phyloP scores from a whole-genome alignment of 2,888 invertebrate genomes.

The Apamea epomidion region DNA sequence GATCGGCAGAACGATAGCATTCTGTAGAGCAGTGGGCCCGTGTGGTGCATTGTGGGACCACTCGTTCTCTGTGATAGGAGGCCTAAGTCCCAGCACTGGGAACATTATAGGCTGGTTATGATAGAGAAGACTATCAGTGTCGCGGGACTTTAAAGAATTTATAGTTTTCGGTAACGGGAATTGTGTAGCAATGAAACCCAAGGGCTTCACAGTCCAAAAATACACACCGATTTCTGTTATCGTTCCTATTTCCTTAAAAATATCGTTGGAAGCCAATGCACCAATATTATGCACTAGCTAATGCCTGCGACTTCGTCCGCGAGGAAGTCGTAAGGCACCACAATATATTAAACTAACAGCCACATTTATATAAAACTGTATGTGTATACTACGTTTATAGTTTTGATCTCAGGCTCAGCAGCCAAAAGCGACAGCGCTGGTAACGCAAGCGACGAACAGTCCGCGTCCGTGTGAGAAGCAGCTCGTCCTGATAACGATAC shows the following conservation, averaged over 20 bases:
- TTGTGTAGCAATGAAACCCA: background rate
- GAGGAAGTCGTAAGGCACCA: background rate
- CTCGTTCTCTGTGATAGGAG: no score
- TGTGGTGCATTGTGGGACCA: background rate
- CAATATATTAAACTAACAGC: background rate
- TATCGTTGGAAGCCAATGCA: background rate
- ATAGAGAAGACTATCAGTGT: background rate
- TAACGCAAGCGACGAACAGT: background rate
- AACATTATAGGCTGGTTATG: background rate
- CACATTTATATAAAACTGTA: background rate
- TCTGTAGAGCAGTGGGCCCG: background rate
- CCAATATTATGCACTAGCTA: background rate
- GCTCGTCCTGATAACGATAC: background rate
- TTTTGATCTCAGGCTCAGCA: no score
- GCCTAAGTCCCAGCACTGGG: background rate
- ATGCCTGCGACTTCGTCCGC: background rate
- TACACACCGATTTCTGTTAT: background rate
- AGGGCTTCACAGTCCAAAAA: no score
- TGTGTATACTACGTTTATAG: no score
- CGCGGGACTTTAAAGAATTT: background rate
- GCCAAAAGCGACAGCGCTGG: no score
- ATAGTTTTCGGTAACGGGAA: background rate
- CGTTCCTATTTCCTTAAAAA: background rate
- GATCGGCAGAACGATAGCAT: conserved; percentile 23
- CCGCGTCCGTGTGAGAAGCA: background rate